Evolutionary conservation across 1,140 invertebrate genomes (phyloP).

Genomic region (Drosophila insularis): DNA sequence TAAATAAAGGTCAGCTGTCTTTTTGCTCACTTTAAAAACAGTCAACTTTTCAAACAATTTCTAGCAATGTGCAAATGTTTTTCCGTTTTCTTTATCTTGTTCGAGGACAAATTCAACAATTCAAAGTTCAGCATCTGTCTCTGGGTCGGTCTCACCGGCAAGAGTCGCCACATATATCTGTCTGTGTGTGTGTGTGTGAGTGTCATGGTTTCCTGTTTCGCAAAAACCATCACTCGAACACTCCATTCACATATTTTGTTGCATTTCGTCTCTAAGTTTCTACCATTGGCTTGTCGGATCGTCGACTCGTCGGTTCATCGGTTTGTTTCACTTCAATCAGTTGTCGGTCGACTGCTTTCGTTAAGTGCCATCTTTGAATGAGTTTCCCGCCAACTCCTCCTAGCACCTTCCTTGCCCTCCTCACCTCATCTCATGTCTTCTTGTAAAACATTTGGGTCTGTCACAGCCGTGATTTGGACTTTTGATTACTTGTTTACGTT

Average conservation of each 20-base stretch:
- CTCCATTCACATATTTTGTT: constrained; percentile 22
- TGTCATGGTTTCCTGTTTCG: constrained; percentile 10
- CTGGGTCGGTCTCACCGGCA: constrained; percentile 21
- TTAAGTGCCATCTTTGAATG: constrained; percentile 79
- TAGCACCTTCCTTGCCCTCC: background rate
- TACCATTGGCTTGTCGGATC: background rate
- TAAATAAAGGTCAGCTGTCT: constrained; percentile 12
- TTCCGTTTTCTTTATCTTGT: constrained; percentile 7
- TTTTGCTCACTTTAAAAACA: background rate
- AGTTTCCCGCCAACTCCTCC: constrained; percentile 13
- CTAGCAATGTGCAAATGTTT: constrained; percentile 18
- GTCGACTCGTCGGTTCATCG: constrained; percentile 48
- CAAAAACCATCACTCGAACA: background rate
- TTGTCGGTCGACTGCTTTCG: constrained; percentile 79
- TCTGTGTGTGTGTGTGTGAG: constrained; percentile 37
- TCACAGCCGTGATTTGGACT: constrained; percentile 76
- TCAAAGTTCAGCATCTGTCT: constrained; percentile 51
- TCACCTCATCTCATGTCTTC: constrained; percentile 1
- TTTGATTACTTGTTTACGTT: constrained; percentile 80
- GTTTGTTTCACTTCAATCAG: constrained; percentile 78
- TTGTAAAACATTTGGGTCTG: constrained; percentile 66
- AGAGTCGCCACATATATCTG: constrained; percentile 7
- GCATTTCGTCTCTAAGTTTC: background rate
- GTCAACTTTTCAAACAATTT: constrained; percentile 34
- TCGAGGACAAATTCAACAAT: constrained; percentile 38